These are phyloP conservation scores for Rhipidura dahli DNA, from an alignment of 2,113 vertebrate genomes.

Conservation along the genomic window DNA sequence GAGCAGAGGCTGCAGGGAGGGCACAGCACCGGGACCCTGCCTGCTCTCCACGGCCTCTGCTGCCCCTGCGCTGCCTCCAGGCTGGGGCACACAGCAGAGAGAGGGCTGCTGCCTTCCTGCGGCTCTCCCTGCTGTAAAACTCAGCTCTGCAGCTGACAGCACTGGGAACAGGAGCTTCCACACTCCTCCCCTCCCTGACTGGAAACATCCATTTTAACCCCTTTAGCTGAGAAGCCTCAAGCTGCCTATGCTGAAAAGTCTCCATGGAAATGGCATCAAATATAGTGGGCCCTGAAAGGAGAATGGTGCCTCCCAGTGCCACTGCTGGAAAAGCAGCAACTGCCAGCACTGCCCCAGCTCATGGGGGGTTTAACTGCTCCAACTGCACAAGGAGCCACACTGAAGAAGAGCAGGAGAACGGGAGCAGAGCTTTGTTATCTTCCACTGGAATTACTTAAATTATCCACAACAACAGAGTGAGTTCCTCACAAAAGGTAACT, in stretches of 20 bases:
- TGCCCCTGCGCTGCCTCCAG: fast-evolving
- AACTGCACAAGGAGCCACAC: not conserved
- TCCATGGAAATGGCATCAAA: not conserved
- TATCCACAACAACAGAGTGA: not conserved
- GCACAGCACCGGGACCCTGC: fast-evolving
- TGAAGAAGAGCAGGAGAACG: not conserved
- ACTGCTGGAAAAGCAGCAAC: not conserved
- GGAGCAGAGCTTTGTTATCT: not conserved
- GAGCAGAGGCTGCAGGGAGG: not conserved
- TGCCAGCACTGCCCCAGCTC: not conserved
- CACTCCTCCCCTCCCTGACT: no score
- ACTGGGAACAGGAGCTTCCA: not conserved
- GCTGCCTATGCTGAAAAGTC: not conserved
- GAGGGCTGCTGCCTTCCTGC: fast-evolving
- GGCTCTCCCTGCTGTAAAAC: not conserved
- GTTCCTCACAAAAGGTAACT: not conserved
- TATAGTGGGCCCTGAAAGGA: not conserved
- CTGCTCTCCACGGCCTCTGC: fast-evolving
- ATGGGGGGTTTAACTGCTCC: not conserved
- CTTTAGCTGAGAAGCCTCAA: not conserved
- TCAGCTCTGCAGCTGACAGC: not conserved
- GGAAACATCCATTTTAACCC: not conserved
- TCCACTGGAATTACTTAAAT: not conserved
- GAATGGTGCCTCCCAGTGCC: not conserved
- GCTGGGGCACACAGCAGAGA: no score